Percentiles rank a stretch among this genome's conserved stretches.
Conservation (phyloP, 2,113 vertebrate genomes). For the Rhinoderma darwinii region DNA sequence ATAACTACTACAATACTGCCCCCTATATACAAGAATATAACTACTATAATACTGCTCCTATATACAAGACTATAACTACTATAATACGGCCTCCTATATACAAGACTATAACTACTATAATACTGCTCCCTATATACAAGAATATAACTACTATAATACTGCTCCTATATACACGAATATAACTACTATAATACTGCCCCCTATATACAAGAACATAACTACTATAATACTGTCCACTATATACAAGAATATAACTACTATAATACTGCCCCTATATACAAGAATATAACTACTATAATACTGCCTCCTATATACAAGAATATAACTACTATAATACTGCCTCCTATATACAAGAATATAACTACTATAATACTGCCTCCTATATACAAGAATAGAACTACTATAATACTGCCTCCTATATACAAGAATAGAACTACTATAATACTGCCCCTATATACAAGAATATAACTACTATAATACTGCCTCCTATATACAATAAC, state of each 20-base stretch:
- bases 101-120: not conserved
- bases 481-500: too few relatives aligned
- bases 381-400: too few relatives aligned
- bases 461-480: too few relatives aligned
- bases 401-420: too few relatives aligned
- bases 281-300: slow-evolving; percentile 7
- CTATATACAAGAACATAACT: not conserved
- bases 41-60: slow-evolving; percentile 4
- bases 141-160: slow-evolving; percentile 6
- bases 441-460: too few relatives aligned
- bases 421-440: too few relatives aligned
- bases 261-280: not conserved
- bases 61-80: slow-evolving; percentile 2
- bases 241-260: slow-evolving; percentile 10
- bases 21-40: not conserved
- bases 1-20: not conserved
- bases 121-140: not conserved
- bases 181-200: not conserved
- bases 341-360: too few relatives aligned
- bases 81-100: not conserved
- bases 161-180: not conserved
- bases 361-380: too few relatives aligned
- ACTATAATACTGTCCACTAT: not conserved
- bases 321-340: slow-evolving; percentile 15
- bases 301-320: not conserved